phyloP scores from a whole-genome alignment of 2,113 vertebrate species.

The Gulo gulo region DNA sequence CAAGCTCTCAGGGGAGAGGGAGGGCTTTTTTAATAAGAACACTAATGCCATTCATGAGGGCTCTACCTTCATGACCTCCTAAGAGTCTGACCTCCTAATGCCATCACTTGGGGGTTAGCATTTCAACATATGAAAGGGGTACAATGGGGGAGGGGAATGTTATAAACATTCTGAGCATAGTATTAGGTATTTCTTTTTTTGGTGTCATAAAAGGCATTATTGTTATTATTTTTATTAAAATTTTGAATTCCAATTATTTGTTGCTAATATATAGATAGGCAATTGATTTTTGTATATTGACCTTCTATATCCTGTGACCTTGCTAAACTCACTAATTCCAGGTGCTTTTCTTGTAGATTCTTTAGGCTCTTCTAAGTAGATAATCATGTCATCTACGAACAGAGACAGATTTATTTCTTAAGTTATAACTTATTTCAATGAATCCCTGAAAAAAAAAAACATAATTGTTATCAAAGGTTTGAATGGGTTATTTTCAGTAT shows the following conservation, averaged over 20 bases:
- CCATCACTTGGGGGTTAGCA: neutral
- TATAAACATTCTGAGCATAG: neutral
- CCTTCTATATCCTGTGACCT: neutral
- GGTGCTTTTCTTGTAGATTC: neutral
- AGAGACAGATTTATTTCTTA: neutral
- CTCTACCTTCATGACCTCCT: neutral
- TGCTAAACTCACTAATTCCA: neutral
- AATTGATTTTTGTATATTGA: neutral
- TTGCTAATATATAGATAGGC: neutral
- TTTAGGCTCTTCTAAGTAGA: neutral
- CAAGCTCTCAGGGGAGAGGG: neutral
- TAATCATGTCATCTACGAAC: neutral
- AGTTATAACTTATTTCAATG: neutral
- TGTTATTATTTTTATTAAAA: neutral
- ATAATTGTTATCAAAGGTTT: neutral
- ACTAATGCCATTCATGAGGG: neutral
- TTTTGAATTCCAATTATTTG: neutral
- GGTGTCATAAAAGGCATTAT: neutral
- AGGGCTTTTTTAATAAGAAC: neutral
- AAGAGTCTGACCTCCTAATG: neutral
- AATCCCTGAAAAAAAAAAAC: neutral
- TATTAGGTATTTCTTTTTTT: neutral
- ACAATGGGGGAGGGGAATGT: no score
- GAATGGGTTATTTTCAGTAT: neutral
- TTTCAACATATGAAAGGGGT: neutral